phyloP scores from a whole-genome alignment of 2,797 vertebrate genomes.

The Microctenopoma stevenorrisi region DNA sequence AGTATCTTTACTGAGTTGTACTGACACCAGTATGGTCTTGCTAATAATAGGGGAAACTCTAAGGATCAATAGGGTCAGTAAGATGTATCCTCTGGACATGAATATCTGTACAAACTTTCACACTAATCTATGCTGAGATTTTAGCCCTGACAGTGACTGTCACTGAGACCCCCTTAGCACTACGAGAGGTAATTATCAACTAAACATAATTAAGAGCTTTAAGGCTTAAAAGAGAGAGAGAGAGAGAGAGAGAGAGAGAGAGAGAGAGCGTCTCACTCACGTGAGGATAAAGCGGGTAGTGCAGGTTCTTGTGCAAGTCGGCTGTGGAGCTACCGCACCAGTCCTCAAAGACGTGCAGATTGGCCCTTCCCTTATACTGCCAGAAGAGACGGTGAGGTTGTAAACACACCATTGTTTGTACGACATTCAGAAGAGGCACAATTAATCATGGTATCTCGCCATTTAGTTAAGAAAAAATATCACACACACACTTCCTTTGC shows the following conservation, averaged over 20 bases:
- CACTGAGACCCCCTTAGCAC: too few species aligned
- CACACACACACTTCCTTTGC: constrained; percentile 14
- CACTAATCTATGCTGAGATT: neutral
- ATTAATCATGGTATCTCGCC: constrained; percentile 10
- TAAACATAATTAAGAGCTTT: neutral
- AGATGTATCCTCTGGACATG: neutral
- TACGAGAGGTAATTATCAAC: neutral
- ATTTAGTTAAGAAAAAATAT: constrained; percentile 26
- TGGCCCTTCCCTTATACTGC: constrained; percentile 90
- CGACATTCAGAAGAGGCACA: constrained; percentile 3
- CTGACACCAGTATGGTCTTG: too few species aligned
- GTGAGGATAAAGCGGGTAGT: constrained; percentile 93
- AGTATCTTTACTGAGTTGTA: too few species aligned
- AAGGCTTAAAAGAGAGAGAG: neutral
- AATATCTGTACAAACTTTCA: neutral
- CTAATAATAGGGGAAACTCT: neutral
- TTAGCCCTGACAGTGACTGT: too few species aligned
- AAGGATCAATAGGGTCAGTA: neutral
- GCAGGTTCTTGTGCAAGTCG: constrained; percentile 89
- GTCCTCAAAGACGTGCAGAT: constrained; percentile 96
- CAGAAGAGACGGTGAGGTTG: neutral
- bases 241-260: neutral
- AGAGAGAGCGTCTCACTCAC: constrained; percentile 83
- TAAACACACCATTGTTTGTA: constrained; percentile 10
- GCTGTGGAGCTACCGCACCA: constrained; percentile 92